These are phyloP conservation scores for Salvelinus alpinus DNA, from an alignment of 2,113 vertebrate genomes.

Conservation along the genomic window DNA sequence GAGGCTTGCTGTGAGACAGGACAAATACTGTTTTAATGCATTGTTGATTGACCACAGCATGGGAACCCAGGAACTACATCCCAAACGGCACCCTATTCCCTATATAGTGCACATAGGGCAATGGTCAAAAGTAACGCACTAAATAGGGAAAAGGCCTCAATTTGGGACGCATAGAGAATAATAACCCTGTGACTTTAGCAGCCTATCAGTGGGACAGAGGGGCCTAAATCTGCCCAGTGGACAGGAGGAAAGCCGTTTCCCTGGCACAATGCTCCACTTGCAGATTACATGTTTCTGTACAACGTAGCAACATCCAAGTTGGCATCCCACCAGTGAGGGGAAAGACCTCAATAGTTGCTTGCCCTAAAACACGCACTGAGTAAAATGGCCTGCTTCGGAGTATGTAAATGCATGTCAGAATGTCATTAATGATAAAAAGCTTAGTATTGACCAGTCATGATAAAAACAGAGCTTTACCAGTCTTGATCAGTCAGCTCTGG, in stretches of 20 bases:
- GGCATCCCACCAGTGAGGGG: slow-evolving; percentile 52
- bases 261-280: slow-evolving; percentile 50
- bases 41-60: slow-evolving; percentile 60
- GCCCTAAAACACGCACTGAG: slow-evolving; percentile 20
- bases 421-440: too few species aligned
- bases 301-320: slow-evolving; percentile 63
- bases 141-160: background rate
- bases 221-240: slow-evolving; percentile 57
- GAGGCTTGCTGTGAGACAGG: slow-evolving; percentile 17
- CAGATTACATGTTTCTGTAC: slow-evolving; percentile 67
- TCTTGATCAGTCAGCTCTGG: too few species aligned
- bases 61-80: slow-evolving; percentile 44
- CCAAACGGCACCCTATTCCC: too few species aligned
- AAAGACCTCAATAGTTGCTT: slow-evolving; percentile 44
- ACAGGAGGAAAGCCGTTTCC: slow-evolving; percentile 61
- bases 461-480: too few species aligned
- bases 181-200: slow-evolving; percentile 45
- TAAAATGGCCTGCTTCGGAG: too few species aligned
- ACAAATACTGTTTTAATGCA: slow-evolving; percentile 44
- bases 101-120: too few species aligned
- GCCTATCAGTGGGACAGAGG: slow-evolving; percentile 39
- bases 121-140: too few species aligned
- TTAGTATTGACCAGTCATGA: too few species aligned
- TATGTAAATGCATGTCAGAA: too few species aligned
- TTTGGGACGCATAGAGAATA: slow-evolving; percentile 14